Base-by-base conservation (phyloP, 2,888 invertebrate species). In the Pristionchus entomophagus region DNA sequence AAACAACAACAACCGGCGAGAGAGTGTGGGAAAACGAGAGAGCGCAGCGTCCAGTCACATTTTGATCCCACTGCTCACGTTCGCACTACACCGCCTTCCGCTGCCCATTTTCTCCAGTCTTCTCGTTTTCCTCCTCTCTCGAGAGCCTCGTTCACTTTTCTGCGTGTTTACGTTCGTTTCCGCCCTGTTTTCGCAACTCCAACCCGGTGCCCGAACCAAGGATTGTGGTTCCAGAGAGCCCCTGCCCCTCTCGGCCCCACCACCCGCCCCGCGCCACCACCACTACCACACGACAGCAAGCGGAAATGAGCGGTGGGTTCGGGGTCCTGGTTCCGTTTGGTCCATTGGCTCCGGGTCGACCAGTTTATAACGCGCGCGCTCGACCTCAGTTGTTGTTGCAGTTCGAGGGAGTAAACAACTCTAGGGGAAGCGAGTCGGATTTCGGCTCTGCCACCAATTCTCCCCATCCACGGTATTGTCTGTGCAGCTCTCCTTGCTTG, bases 281-380 rank as follows among this genome's bases (percentile, higher is more conserved):
- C 26, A 29, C 59, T 62, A 17, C 65, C 62, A n/a, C 35, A 65
- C 65, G 35, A 65, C 65, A 19, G 19, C 65, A 17, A 65, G 65
- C 29, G 38, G 65, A 65, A 38, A 65, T 65, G 65, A 65, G 65
- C 65, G 65, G 65, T 65, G 65, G 32, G 65, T 65, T 45, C 14
- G n/a, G n/a, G n/a, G n/a, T n/a, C n/a, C n/a, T n/a, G n/a, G n/a
- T n/a, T n/a, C n/a, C n/a, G n/a, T n/a, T n/a, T n/a, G n/a, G n/a
- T n/a, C n/a, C n/a, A n/a, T n/a, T n/a, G n/a, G n/a, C n/a, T n/a
- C n/a, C n/a, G n/a, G n/a, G n/a, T n/a, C n/a, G n/a, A n/a, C n/a
- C n/a, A n/a, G n/a, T n/a, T n/a, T n/a, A n/a, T n/a, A n/a, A n/a
- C n/a, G n/a, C n/a, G n/a, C n/a, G n/a, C n/a, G n/a, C n/a, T n/a